Conservation (phyloP, 2,888 invertebrate species). For the Biston betularia region DNA sequence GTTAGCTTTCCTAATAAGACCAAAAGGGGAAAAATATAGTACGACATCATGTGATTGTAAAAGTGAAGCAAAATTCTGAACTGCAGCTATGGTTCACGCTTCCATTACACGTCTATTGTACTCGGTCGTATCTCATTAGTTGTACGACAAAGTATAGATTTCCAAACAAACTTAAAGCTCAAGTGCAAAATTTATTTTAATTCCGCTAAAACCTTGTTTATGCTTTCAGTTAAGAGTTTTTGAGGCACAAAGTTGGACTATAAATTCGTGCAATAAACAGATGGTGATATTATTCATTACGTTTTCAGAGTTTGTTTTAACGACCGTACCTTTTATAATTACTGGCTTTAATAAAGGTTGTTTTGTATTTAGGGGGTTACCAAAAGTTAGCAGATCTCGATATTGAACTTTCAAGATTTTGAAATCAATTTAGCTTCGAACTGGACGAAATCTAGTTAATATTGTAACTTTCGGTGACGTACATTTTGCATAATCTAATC, state of each 20-base stretch:
- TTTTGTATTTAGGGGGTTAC: conserved; percentile 46
- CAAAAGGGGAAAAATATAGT: no score
- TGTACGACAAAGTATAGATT: conserved; percentile 20
- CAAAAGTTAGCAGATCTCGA: conserved; percentile 18
- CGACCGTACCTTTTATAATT: conserved; percentile 72
- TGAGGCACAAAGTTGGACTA: conserved; percentile 72
- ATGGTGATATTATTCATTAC: conserved; percentile 80
- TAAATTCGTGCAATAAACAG: conserved; percentile 80
- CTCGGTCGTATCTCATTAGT: not conserved
- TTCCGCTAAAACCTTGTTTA: conserved; percentile 74
- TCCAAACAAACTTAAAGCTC: conserved; percentile 18
- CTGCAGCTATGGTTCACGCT: no score
- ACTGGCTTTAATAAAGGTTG: conserved; percentile 67
- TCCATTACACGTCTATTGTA: no score
- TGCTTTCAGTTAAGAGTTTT: conserved; percentile 77
- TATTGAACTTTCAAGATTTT: conserved; percentile 32
- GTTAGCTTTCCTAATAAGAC: no score
- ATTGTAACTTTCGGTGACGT: no score
- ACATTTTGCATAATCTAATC: no score
- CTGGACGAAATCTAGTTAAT: no score
- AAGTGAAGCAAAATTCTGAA: no score
- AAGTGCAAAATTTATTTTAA: conserved; percentile 60
- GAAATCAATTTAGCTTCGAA: conserved; percentile 5
- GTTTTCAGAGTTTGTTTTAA: conserved; percentile 78
- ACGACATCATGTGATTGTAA: no score